Evolutionary conservation across 2,113 vertebrate species (phyloP).

Genomic region (Dasyurus viverrinus): DNA sequence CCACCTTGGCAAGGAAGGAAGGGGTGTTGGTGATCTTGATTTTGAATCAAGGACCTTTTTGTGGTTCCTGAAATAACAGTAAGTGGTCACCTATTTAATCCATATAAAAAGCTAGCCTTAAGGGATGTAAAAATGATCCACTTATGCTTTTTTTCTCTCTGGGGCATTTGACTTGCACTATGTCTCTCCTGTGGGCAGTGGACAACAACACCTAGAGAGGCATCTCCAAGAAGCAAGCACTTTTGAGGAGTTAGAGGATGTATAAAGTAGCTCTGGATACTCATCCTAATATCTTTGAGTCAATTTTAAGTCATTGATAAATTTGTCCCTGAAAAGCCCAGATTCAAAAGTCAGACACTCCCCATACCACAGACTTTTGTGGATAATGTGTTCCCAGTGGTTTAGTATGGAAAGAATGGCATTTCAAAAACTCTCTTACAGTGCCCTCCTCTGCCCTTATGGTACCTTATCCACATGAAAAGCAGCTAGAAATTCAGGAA

Average conservation of each 20-base stretch:
- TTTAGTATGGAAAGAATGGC: not conserved
- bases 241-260: not conserved
- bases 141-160: not conserved
- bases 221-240: not conserved
- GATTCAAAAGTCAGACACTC: not conserved
- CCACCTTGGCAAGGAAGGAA: not conserved
- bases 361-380: not conserved
- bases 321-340: not conserved
- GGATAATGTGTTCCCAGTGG: not conserved
- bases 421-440: not conserved
- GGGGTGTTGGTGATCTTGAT: not conserved
- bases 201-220: not conserved
- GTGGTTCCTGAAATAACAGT: not conserved
- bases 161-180: not conserved
- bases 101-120: not conserved
- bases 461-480: not conserved
- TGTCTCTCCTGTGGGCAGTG: not conserved
- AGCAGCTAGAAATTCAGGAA: not conserved
- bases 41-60: not conserved
- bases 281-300: not conserved
- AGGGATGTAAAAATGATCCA: not conserved
- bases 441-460: not conserved
- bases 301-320: not conserved
- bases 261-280: not conserved
- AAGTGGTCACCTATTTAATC: not conserved